Evolutionary conservation across 2,888 invertebrate species (phyloP).

Genomic region (Octodonta nipae): DNA sequence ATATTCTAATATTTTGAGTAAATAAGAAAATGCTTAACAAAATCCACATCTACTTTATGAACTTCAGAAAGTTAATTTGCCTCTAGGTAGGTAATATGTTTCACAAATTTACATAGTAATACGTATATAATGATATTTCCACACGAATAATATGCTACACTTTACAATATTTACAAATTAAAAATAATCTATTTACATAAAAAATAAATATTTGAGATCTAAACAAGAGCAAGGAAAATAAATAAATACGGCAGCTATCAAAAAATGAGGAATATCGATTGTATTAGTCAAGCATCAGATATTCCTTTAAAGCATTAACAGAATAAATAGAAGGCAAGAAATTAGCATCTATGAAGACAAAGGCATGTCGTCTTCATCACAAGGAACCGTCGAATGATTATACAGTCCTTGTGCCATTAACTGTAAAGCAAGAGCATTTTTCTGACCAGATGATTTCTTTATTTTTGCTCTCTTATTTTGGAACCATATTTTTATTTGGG

Average conservation of each 20-base stretch:
- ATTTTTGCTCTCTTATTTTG: slow-evolving; percentile 94
- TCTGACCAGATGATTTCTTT: slow-evolving; percentile 78
- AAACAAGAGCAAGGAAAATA: not conserved
- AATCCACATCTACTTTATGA: not conserved
- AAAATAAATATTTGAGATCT: not conserved
- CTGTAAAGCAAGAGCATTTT: slow-evolving; percentile 75
- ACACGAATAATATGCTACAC: slow-evolving; percentile 2
- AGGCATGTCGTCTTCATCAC: slow-evolving; percentile 44
- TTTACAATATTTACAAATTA: slow-evolving; percentile 4
- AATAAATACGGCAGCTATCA: not conserved
- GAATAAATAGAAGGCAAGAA: too few species aligned
- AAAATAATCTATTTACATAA: not conserved
- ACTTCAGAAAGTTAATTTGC: not conserved
- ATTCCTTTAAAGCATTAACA: too few species aligned
- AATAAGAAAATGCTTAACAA: not conserved
- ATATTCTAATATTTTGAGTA: too few species aligned
- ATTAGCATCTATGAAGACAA: too few species aligned
- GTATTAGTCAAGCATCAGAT: too few species aligned
- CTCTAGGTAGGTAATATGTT: too few species aligned
- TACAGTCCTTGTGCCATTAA: slow-evolving; percentile 90
- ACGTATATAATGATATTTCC: slow-evolving; percentile 4
- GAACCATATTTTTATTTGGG: slow-evolving; percentile 96
- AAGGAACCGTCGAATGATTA: slow-evolving; percentile 60
- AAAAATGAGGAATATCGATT: not conserved
- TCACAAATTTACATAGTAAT: slow-evolving; percentile 2